A percentile compares a stretch with the other conserved stretches of the same genome.
These are phyloP conservation scores for Mimumesa dahlbomi DNA, from an alignment of 2,888 invertebrate species.

Conservation along the genomic window DNA sequence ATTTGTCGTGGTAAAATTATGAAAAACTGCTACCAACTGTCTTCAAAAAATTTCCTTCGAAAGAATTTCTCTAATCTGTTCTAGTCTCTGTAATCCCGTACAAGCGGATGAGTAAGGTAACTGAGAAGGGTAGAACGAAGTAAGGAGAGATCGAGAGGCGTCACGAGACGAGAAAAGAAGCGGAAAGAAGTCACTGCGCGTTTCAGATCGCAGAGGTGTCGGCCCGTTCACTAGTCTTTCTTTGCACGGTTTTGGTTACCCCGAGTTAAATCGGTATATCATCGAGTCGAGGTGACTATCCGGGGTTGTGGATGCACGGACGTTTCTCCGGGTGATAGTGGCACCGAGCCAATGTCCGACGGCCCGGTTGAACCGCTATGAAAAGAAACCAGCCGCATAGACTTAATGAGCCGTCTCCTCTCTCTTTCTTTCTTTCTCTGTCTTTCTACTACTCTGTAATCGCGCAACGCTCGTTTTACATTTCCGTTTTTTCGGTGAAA, in stretches of 20 bases:
- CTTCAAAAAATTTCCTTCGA: not conserved
- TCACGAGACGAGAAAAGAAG: slow-evolving; percentile 24
- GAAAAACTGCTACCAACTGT: not conserved
- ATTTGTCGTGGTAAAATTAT: not conserved
- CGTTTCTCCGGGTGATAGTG: slow-evolving; percentile 65
- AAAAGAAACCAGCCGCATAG: slow-evolving; percentile 52
- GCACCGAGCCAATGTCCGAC: slow-evolving; percentile 68
- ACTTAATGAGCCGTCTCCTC: slow-evolving; percentile 36
- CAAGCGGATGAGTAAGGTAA: not conserved
- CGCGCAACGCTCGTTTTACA: slow-evolving; percentile 1
- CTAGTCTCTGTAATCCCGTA: too few relatives aligned
- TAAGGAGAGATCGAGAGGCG: not conserved
- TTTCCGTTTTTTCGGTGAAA: slow-evolving; percentile 11
- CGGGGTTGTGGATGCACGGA: slow-evolving; percentile 58
- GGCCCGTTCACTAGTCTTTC: slow-evolving; percentile 42
- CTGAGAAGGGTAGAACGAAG: not conserved
- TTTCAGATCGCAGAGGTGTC: slow-evolving; percentile 52
- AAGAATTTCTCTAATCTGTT: not conserved
- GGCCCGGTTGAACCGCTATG: slow-evolving; percentile 48
- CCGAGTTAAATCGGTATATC: slow-evolving; percentile 74
- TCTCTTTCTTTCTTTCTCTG: slow-evolving; percentile 1
- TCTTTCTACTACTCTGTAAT: not conserved
- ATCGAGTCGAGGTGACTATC: slow-evolving; percentile 52
- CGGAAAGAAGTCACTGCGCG: slow-evolving; percentile 32
- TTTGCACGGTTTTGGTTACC: slow-evolving; percentile 59